A percentile compares a stretch with the other conserved stretches of the same genome.
These are phyloP conservation scores for Crossaster papposus DNA, from an alignment of 53 echinoderm and acorn worm species.

Conservation along the genomic window DNA sequence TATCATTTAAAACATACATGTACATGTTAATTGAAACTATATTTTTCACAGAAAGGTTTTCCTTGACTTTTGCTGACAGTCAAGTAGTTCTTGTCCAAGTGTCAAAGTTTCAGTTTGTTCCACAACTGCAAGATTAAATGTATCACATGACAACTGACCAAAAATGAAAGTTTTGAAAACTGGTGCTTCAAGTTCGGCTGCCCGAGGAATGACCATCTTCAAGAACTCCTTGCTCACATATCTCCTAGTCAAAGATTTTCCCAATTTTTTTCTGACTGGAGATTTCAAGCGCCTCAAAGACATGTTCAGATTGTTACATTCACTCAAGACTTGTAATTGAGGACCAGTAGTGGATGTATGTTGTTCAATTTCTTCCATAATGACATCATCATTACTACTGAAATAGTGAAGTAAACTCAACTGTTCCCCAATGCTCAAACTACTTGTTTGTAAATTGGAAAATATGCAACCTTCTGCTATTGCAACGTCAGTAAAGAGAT, in stretches of 20 bases:
- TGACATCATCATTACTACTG: not conserved
- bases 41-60: not conserved
- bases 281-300: too few relatives aligned
- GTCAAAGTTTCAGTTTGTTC: not conserved
- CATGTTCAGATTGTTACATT: too few relatives aligned
- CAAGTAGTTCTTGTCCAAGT: not conserved
- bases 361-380: not conserved
- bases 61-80: not conserved
- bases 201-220: not conserved
- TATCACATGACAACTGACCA: not conserved
- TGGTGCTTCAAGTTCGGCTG: not conserved
- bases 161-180: not conserved
- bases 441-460: not conserved
- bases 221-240: not conserved
- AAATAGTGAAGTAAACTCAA: conserved; percentile 24
- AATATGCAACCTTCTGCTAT: not conserved
- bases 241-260: not conserved
- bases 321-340: too few relatives aligned
- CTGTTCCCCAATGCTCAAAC: not conserved
- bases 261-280: not conserved
- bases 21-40: conserved; percentile 3
- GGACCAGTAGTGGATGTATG: not conserved
- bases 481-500: not conserved
- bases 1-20: conserved; percentile 6
- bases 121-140: not conserved